Conservation (phyloP, 2,797 vertebrate species). For the Poecilia gillii region DNA sequence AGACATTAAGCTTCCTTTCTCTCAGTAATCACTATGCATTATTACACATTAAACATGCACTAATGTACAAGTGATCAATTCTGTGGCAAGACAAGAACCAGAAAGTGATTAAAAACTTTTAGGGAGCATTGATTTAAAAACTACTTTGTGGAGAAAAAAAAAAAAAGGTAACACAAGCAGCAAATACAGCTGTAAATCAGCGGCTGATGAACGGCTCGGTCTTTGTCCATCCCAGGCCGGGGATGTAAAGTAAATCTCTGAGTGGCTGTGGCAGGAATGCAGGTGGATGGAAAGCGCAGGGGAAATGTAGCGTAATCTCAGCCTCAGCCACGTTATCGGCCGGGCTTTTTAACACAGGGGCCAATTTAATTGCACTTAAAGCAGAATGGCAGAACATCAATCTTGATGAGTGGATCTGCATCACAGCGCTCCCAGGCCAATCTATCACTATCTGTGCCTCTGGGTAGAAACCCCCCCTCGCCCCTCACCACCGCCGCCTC, state of each 20-base stretch:
- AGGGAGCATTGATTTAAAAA: slow-evolving; percentile 75
- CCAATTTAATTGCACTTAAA: slow-evolving; percentile 90
- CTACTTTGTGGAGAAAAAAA: slow-evolving; percentile 66
- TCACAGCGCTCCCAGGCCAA: slow-evolving; percentile 84
- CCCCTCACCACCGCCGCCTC: slow-evolving; percentile 12
- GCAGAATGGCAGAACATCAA: slow-evolving; percentile 88
- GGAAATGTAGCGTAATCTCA: slow-evolving; percentile 80
- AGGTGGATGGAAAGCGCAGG: slow-evolving; percentile 69
- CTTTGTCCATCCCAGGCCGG: slow-evolving; percentile 40
- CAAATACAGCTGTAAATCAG: slow-evolving; percentile 64
- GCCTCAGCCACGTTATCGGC: slow-evolving; percentile 73
- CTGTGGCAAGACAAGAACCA: slow-evolving; percentile 69
- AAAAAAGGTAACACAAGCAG: slow-evolving; percentile 37
- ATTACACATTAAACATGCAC: slow-evolving; percentile 79
- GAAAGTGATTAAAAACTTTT: slow-evolving; percentile 77
- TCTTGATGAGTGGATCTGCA: slow-evolving; percentile 90
- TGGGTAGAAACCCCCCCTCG: slow-evolving; percentile 53
- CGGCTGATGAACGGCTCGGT: slow-evolving; percentile 34
- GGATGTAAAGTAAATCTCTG: slow-evolving; percentile 59
- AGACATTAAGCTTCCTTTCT: slow-evolving; percentile 71
- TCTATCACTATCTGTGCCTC: slow-evolving; percentile 84
- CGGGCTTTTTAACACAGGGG: slow-evolving; percentile 81
- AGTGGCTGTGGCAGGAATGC: slow-evolving; percentile 61
- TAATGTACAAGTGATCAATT: slow-evolving; percentile 78
- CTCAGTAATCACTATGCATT: slow-evolving; percentile 72